These are phyloP conservation scores for Vandiemenella viatica DNA, from an alignment of 2,888 invertebrate species.

Conservation along the genomic window DNA sequence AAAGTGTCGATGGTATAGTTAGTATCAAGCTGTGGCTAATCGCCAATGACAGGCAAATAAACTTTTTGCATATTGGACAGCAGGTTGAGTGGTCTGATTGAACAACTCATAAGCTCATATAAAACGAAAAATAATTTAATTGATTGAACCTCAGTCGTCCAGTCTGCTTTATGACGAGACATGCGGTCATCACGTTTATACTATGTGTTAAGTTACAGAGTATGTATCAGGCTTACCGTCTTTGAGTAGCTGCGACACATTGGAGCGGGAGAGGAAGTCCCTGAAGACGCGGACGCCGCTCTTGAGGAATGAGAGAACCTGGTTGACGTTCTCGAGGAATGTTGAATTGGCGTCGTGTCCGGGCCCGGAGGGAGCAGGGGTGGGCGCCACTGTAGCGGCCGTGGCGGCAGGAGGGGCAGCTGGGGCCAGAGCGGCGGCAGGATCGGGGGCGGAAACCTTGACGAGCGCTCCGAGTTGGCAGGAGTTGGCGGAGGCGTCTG, in stretches of 20 bases:
- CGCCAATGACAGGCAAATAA: no score
- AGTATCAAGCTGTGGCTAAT: no score
- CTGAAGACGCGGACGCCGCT: constrained; percentile 47
- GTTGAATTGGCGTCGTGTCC: constrained; percentile 22
- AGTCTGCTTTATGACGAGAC: no score
- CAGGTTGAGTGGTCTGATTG: no score
- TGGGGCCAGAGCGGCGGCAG: no score
- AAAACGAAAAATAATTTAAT: no score
- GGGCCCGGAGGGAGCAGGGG: constrained; percentile 3
- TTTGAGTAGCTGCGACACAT: constrained; percentile 38
- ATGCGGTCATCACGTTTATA: no score
- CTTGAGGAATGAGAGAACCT: constrained; percentile 42
- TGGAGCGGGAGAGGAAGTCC: constrained; percentile 43
- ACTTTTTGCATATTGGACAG: no score
- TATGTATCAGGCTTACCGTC: constrained; percentile 29
- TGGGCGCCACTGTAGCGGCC: not conserved
- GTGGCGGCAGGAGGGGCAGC: not conserved
- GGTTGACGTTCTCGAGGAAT: constrained; percentile 33
- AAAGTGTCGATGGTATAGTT: no score
- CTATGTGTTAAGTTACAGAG: no score
- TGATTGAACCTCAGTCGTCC: no score
- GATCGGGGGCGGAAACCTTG: not conserved
- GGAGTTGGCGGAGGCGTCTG: constrained; percentile 19
- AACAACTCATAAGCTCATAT: no score
- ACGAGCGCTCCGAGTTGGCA: constrained; percentile 5